Evolutionary conservation across 2,888 invertebrate genomes (phyloP).

Genomic region (Epinotia nisella): DNA sequence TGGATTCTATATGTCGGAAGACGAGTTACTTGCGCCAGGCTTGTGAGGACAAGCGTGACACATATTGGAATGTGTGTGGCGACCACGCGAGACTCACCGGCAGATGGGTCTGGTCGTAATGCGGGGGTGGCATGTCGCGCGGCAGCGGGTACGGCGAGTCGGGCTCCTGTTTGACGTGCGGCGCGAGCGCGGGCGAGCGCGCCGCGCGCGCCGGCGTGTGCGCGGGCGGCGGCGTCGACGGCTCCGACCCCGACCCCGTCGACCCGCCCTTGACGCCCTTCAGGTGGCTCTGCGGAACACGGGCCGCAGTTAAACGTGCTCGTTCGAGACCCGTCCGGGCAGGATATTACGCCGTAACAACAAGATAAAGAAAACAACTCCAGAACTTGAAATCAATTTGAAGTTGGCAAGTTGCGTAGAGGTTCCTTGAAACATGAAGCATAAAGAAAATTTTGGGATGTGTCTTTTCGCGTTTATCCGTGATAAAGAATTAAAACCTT

Average conservation of each 20-base stretch:
- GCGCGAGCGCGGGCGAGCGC: conserved; percentile 70
- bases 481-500: no score
- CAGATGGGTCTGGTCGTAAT: conserved; percentile 75
- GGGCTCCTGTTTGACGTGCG: conserved; percentile 86
- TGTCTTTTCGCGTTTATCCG: no score
- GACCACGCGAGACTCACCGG: conserved; percentile 68
- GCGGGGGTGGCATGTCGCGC: conserved; percentile 58
- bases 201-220: conserved; percentile 68
- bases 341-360: not conserved
- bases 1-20: no score
- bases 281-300: conserved; percentile 61
- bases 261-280: conserved; percentile 73
- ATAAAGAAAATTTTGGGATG: not conserved
- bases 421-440: not conserved
- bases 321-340: no score
- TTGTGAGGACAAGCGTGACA: no score
- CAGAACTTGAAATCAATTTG: not conserved
- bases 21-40: no score
- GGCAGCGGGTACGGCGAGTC: conserved; percentile 77
- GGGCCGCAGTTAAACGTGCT: no score
- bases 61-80: not conserved
- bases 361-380: not conserved
- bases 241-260: conserved; percentile 80
- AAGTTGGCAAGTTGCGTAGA: not conserved
- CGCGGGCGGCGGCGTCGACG: conserved; percentile 80